Percentiles rank a stretch among this genome's conserved stretches.
phyloP scores from a whole-genome alignment of 2,113 vertebrate species.

The Illadopsis cleaveri region DNA sequence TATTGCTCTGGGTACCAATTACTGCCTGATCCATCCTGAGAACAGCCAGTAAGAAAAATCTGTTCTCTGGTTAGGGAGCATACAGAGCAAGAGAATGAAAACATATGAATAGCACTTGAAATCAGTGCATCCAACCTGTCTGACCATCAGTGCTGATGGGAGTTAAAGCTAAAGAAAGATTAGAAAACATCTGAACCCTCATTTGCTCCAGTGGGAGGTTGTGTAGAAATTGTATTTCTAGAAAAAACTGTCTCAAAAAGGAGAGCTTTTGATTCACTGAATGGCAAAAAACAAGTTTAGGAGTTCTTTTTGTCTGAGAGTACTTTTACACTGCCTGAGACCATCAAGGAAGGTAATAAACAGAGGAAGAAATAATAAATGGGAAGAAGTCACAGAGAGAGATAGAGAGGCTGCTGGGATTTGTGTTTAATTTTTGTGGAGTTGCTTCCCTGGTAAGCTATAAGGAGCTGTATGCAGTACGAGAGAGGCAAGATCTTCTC shows the following conservation, averaged over 20 bases:
- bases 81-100: not conserved
- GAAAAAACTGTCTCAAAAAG: not conserved
- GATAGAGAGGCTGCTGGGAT: not conserved
- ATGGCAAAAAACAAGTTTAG: not conserved
- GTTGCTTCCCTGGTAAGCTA: not conserved
- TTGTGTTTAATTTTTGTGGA: not conserved
- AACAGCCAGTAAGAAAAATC: not conserved
- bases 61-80: not conserved
- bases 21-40: not conserved
- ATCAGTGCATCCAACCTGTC: not conserved
- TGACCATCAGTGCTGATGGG: not conserved
- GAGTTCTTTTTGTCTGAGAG: not conserved
- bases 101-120: not conserved
- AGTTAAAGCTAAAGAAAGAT: not conserved
- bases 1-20: not conserved
- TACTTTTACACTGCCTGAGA: not conserved
- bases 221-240: not conserved
- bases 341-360: not conserved
- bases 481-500: not conserved
- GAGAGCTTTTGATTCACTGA: not conserved
- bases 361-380: not conserved
- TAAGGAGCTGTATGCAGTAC: not conserved
- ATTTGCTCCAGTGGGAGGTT: not conserved
- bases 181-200: not conserved
- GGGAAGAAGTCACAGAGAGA: not conserved